Conservation (phyloP, 2,797 vertebrate genomes). For the Pteronotus mesoamericanus region DNA sequence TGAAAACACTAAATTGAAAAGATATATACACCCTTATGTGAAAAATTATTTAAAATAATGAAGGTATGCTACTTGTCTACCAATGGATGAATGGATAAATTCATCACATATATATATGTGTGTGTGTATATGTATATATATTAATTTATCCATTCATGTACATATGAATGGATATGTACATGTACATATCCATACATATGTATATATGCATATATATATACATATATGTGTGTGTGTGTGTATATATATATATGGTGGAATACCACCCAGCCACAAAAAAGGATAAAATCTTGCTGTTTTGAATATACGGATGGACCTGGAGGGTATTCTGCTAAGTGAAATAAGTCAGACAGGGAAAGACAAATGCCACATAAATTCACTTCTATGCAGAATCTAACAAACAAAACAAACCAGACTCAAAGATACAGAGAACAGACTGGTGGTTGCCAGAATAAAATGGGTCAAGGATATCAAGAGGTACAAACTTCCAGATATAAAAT, state of each 20-base stretch:
- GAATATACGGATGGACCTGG: neutral
- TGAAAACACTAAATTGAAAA: neutral
- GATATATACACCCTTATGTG: neutral
- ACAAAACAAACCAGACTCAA: neutral
- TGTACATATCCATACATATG: no score
- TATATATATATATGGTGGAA: no score
- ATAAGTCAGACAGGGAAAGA: neutral
- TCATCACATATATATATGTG: no score
- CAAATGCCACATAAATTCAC: neutral
- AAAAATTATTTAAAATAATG: neutral
- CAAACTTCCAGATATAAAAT: neutral
- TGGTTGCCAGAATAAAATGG: neutral
- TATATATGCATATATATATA: no score
- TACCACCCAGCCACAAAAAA: neutral
- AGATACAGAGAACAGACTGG: neutral
- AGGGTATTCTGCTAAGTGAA: neutral
- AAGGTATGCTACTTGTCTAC: neutral
- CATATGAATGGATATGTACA: no score
- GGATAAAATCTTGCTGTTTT: neutral
- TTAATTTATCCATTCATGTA: no score
- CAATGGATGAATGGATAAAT: neutral
- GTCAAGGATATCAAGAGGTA: neutral
- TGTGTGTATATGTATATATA: no score
- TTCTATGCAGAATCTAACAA: neutral
- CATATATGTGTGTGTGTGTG: no score